These are phyloP conservation scores for Cetonia aurata DNA, from an alignment of 2,888 invertebrate species.

Conservation along the genomic window DNA sequence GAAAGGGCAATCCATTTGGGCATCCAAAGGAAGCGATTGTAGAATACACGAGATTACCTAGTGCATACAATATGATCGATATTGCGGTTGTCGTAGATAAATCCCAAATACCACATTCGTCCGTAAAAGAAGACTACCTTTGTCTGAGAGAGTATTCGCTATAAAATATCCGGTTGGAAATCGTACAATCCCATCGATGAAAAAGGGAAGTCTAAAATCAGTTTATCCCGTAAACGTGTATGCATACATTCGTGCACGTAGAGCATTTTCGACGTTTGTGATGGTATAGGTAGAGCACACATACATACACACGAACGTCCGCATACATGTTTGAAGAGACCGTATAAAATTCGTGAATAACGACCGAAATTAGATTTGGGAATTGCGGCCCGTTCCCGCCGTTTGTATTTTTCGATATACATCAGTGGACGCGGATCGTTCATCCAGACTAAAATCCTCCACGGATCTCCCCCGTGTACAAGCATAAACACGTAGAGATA, in stretches of 20 bases:
- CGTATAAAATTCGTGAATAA: conserved; percentile 31
- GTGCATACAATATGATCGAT: conserved; percentile 10
- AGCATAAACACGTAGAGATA: not conserved
- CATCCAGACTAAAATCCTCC: conserved; percentile 15
- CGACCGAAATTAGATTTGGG: conserved; percentile 41
- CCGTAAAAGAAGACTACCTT: not conserved
- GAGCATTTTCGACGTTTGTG: not conserved
- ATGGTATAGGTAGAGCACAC: not conserved
- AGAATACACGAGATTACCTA: not conserved
- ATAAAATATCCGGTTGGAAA: conserved; percentile 5
- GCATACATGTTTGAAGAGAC: not conserved
- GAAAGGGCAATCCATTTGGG: not conserved
- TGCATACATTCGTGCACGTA: not conserved
- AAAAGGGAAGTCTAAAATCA: conserved; percentile 12
- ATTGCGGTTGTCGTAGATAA: not conserved
- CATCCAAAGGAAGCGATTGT: not conserved
- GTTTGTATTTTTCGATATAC: conserved; percentile 41
- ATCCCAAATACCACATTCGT: not conserved
- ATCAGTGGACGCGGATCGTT: conserved; percentile 28
- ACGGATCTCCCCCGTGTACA: not conserved
- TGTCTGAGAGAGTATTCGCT: not conserved
- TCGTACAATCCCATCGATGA: not conserved
- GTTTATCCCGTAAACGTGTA: conserved; percentile 11
- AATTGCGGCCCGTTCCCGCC: conserved; percentile 30
- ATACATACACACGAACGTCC: not conserved